Base-by-base conservation (phyloP, 2,888 invertebrate genomes). In the Melipona bicolor region DNA sequence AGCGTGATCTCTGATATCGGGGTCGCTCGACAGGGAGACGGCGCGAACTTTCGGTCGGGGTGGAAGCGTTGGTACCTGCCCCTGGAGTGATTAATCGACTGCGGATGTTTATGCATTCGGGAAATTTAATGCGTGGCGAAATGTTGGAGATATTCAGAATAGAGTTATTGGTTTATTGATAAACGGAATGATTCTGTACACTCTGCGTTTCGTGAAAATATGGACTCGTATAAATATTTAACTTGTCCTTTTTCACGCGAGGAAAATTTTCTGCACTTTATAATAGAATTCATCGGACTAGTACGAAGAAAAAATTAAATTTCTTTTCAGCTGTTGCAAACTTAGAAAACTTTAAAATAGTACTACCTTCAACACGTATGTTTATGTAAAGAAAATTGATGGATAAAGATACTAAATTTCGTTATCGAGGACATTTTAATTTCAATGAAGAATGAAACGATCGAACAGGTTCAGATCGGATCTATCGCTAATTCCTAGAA, bases 71-170 rank as follows among this genome's bases (percentile, higher is more conserved):
- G 32, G 32, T 32, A 56, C 15, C 15, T n/a, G n/a, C n/a, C 5
- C 15, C 4, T 15, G 56, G 15, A 24, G 24, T n/a, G n/a, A 59
- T 59, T 59, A 59, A 59, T 59, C n/a, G 56, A 15, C 56, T 59
- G 56, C 56, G 56, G 56, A 59, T 59, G n/a, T 59, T 59, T 59
- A 59, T 59, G 56, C 56, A n/a, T 59, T 15, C 15, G n/a, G n/a
- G 56, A 59, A 59, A 59, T 59, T 59, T 59, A 56, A 56, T n/a
- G 56, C 56, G 56, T n/a, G 13, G n/a, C n/a, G n/a, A 56, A 56
- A 56, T 56, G 13, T n/a, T 56, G 0, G 4, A 15, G n/a, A 56
- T 56, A 56, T 56, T 15, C n/a, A n/a, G n/a, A n/a, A n/a, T 15
- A 56, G 15, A n/a, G 15, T n/a, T 13, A 5, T 24, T 15, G n/a